Evolutionary conservation across 2,888 invertebrate genomes (phyloP), one percentile per base, ranked within the genome.

Genomic region (Caenorhabditis sulstoni): DNA sequence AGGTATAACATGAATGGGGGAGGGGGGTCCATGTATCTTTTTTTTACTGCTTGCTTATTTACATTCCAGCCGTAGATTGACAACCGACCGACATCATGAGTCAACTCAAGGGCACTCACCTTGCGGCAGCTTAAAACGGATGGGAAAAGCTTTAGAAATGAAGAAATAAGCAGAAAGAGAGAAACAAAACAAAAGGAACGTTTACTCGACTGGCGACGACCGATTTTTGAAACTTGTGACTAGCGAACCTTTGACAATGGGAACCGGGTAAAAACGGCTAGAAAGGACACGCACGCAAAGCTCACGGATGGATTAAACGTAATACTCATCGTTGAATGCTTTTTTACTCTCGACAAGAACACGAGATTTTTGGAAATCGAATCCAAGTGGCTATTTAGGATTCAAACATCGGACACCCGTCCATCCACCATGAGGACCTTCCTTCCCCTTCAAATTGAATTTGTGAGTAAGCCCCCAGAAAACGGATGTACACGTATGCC

Each of bases 21-120:
- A 35, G 23, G 7, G 44, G 62, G 37, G 35, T 58, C 41, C 53
- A 70, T 70, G 55, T 62, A 53, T 70, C 57, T 57, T 55, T 55
- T 29, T 29, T 29, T 29, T 29, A 3, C 7, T 29, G 3, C 29
- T 29, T 29, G 3, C 20, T 52, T 67, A 49, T 58, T 58, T 20
- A 58, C 47, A 12, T 67, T 58, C 44, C 11, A 3, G 8, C 23
- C 45, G 4, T 16, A 47, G 18, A 37, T 16, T 55, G 52, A 52
- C 23, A 23, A 29, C 29, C n/a, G 29, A 14, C 23, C 11, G 41
- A 41, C 11, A 14, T 41, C 12, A 41, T 11, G 41, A 41, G 29
- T 29, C 29, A 29, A 29, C 4, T 3, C 29, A 29, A 52, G 52
- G 52, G 29, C 52, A 52, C 29, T 14, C 44, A 39, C 39, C 8